Evolutionary conservation across 37 sponge, comb jelly and placozoan species (phyloP).

Genomic region (Mnemiopsis leidyi): DNA sequence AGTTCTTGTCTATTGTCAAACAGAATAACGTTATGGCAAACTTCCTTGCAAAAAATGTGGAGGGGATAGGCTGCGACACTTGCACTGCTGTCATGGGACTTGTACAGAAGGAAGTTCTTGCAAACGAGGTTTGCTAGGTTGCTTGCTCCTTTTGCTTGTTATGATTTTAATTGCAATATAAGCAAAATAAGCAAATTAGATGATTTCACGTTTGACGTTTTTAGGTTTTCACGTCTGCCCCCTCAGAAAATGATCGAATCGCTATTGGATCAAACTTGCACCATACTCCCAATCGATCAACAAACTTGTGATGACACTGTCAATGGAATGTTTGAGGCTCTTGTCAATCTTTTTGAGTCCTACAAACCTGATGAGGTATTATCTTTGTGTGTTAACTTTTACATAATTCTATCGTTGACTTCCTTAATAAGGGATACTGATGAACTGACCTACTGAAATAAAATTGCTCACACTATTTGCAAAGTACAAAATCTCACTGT

Average conservation of each 20-base stretch:
- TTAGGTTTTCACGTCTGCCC: no score
- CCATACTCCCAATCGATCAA: slow-evolving; percentile 31
- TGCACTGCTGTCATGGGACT: not conserved
- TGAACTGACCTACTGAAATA: no score
- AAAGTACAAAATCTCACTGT: no score
- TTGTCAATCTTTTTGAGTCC: not conserved
- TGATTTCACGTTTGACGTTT: no score
- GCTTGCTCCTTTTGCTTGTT: no score
- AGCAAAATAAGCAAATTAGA: no score
- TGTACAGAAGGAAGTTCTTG: slow-evolving; percentile 59
- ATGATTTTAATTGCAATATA: no score
- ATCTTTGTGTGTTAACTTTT: no score
- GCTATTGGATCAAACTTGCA: slow-evolving; percentile 27
- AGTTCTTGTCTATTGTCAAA: not conserved
- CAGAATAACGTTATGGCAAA: not conserved
- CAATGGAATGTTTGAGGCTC: slow-evolving; percentile 43
- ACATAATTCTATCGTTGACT: no score
- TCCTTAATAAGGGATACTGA: no score
- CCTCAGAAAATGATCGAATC: not conserved
- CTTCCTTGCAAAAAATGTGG: not conserved
- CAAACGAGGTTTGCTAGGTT: slow-evolving; percentile 58
- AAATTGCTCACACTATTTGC: no score
- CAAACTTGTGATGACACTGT: not conserved
- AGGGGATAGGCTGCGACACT: slow-evolving; percentile 30
- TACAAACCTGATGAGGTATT: slow-evolving; percentile 55